phyloP scores from a whole-genome alignment of 2,113 vertebrate species.

The Redunca redunca region DNA sequence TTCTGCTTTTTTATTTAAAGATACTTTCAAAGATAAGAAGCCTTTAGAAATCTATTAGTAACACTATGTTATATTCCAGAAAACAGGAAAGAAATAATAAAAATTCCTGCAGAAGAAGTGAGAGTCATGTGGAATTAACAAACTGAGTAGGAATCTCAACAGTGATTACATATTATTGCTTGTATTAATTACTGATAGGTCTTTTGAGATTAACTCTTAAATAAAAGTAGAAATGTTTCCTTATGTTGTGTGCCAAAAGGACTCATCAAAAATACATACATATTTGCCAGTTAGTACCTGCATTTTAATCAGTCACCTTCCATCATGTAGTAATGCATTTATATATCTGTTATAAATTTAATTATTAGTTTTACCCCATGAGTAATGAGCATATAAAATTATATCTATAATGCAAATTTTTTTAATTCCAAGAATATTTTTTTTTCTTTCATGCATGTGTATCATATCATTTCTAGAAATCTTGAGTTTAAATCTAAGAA shows the following conservation, averaged over 20 bases:
- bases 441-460: background rate
- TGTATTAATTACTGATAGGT: constrained; percentile 56
- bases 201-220: constrained; percentile 57
- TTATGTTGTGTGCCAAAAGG: constrained; percentile 64
- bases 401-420: background rate
- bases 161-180: background rate
- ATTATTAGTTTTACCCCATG: constrained; percentile 61
- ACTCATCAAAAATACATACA: constrained; percentile 76
- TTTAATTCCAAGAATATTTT: background rate
- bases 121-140: background rate
- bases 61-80: background rate
- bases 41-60: background rate
- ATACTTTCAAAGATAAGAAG: background rate
- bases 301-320: constrained; percentile 75
- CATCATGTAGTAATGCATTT: constrained; percentile 74
- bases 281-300: constrained; percentile 57
- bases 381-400: background rate
- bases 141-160: background rate
- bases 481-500: background rate
- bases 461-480: background rate
- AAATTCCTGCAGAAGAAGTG: background rate
- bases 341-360: constrained; percentile 72
- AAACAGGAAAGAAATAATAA: background rate
- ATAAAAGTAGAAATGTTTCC: constrained; percentile 62
- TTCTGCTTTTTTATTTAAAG: background rate